Percentiles rank a stretch among this genome's conserved stretches.
phyloP scores from a whole-genome alignment of 2,113 vertebrate genomes.

The Micromys minutus region DNA sequence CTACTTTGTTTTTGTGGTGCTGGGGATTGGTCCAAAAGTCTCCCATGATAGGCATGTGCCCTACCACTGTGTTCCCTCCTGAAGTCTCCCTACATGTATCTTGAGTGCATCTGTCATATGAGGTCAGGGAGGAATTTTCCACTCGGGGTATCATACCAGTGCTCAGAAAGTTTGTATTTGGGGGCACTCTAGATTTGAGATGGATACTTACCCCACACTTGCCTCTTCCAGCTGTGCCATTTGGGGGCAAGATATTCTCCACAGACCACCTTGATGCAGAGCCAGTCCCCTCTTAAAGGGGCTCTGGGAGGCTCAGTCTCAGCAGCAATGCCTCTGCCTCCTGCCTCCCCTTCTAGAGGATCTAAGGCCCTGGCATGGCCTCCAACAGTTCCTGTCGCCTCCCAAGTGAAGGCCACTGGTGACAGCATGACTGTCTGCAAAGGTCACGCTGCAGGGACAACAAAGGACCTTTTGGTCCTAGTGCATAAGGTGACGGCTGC shows the following conservation, averaged over 20 bases:
- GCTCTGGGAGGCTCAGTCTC: fast-evolving
- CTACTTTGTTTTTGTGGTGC: background rate
- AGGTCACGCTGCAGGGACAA: conserved; percentile 47
- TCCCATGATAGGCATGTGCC: background rate
- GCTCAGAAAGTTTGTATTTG: background rate
- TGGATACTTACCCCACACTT: background rate
- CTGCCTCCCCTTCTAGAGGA: background rate
- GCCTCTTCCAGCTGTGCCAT: background rate
- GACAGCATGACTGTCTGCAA: background rate
- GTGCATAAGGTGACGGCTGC: background rate
- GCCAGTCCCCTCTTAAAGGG: no score
- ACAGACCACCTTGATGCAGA: background rate
- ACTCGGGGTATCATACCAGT: no score
- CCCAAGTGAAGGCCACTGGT: background rate
- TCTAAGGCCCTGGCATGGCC: background rate
- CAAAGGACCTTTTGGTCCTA: conserved; percentile 61
- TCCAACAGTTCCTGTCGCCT: background rate
- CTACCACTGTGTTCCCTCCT: background rate
- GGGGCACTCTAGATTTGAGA: background rate
- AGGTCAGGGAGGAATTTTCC: background rate
- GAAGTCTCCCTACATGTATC: no score
- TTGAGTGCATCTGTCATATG: background rate
- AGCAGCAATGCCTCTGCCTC: fast-evolving
- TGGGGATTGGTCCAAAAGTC: no score
- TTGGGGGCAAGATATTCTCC: fast-evolving